Conservation (phyloP, 2,113 vertebrate genomes). For the Onychostoma macrolepis region DNA sequence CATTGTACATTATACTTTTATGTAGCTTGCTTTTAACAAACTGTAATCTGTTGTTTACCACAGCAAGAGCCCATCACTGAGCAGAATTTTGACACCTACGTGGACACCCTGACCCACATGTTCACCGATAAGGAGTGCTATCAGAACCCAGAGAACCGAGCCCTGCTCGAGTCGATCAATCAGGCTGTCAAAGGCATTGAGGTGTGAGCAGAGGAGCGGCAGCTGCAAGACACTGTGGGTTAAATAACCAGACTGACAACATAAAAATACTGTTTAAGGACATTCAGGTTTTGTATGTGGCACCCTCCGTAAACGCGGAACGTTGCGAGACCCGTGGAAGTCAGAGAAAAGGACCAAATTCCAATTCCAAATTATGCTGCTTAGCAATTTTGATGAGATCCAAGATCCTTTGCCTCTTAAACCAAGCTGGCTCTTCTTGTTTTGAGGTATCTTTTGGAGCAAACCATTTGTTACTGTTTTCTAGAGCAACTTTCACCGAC, state of each 20-base stretch:
- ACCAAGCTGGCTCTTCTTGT: slow-evolving; percentile 39
- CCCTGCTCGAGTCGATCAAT: slow-evolving; percentile 96
- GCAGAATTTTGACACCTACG: slow-evolving; percentile 94
- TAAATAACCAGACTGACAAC: slow-evolving; percentile 52
- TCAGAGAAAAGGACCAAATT: slow-evolving; percentile 59
- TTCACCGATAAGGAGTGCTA: slow-evolving; percentile 98
- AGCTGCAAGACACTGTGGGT: slow-evolving; percentile 56
- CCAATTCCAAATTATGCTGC: slow-evolving; percentile 58
- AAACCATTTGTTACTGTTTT: slow-evolving; percentile 52
- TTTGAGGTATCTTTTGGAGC: slow-evolving; percentile 47
- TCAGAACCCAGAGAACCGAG: slow-evolving; percentile 95
- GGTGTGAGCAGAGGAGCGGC: slow-evolving; percentile 77
- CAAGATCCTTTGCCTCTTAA: slow-evolving; percentile 39
- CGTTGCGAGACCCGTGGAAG: slow-evolving; percentile 35
- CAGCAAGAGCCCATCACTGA: slow-evolving; percentile 93
- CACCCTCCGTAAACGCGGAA: slow-evolving; percentile 34
- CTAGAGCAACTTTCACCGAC: slow-evolving; percentile 50
- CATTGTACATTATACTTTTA: not conserved
- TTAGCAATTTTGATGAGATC: slow-evolving; percentile 50
- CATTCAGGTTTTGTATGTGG: slow-evolving; percentile 62
- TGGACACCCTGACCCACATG: slow-evolving; percentile 96
- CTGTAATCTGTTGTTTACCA: slow-evolving; percentile 9
- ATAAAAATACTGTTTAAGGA: slow-evolving; percentile 60
- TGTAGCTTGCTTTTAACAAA: slow-evolving; percentile 1
- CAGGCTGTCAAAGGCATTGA: slow-evolving; percentile 97